Evolutionary conservation across 2,113 vertebrate genomes (phyloP), one percentile per base, ranked within the genome.

Genomic region (Corythaeola cristata): DNA sequence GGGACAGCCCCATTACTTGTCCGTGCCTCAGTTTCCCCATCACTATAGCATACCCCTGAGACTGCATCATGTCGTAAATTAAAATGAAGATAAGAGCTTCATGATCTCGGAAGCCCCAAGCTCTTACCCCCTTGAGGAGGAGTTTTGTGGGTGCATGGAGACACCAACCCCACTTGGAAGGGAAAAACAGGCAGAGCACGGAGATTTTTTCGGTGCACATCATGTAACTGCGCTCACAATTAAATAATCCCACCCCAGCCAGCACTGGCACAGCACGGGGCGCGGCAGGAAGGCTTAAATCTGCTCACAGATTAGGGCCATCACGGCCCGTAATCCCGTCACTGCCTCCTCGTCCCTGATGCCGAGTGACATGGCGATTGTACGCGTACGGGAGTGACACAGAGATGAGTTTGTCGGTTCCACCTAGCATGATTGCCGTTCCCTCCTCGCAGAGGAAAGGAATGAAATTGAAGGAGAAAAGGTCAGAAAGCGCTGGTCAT

Each of bases 401-500:
- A 96, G 93, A 97, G 98, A 98, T 98, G 98, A 98, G 98, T 97
- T 97, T 98, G 98, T 98, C 98, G 97, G 97, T 96, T 96, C 97
- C 98, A 71, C 96, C 93, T 96, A 96, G 97, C 27, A 91, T 98
- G 98, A 98, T 97, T 98, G 98, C 98, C 97, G 98, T 80, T 98
- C 98, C 98, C 95, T 90, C 95, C 93, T 89, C 30, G 62, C 93
- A 33, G 94, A 81, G 96, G 82, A 74, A 92, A 85, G 97, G 93
- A 98, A 94, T 92, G 97, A 98, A 99, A 99, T 98, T 91, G 98
- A 97, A 98, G 98, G 96, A 98, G 99, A 98, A 98, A 99, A 99
- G 98, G 98, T 99, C 98, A 98, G 98, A 50, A 97, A 98, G 97
- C 95, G 97, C 93, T 98, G 98, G 98, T 97, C 98, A 98, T 98